Conservation (phyloP, 2,797 vertebrate species). For the Diplodus puntazzo region DNA sequence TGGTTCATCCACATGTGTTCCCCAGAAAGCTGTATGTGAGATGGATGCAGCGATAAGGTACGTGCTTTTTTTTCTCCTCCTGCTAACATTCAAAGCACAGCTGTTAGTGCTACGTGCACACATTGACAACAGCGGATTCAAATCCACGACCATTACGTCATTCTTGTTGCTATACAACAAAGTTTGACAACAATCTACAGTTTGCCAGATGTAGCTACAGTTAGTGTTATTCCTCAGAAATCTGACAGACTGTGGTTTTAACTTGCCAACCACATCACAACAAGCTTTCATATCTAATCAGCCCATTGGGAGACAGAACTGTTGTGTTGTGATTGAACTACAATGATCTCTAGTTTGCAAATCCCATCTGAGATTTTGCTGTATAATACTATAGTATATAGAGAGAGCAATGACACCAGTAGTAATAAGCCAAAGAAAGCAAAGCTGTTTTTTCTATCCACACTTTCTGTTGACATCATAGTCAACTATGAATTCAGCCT, state of each 20-base stretch:
- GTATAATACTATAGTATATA: neutral
- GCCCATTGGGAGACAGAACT: neutral
- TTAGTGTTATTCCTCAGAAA: conserved; percentile 11
- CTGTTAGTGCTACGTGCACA: conserved; percentile 11
- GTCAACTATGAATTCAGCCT: conserved; percentile 32
- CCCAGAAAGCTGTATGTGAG: neutral
- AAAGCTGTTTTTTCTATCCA: conserved; percentile 22
- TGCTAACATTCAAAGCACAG: conserved; percentile 17
- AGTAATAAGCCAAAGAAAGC: conserved; percentile 18
- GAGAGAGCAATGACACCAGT: neutral
- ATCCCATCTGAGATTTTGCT: neutral
- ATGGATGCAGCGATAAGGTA: neutral
- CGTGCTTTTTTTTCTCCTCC: neutral
- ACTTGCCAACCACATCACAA: conserved; percentile 21
- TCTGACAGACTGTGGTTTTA: conserved; percentile 10
- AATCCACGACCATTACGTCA: conserved; percentile 32
- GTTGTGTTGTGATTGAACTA: neutral
- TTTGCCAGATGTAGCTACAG: conserved; percentile 15
- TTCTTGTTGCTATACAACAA: conserved; percentile 43
- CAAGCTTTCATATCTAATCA: conserved; percentile 11
- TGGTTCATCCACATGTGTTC: neutral
- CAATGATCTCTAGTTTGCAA: conserved; percentile 12
- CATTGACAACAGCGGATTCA: conserved; percentile 27
- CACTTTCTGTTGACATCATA: conserved; percentile 11
- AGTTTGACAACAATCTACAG: conserved; percentile 33